These are phyloP conservation scores for Cremastinae sp. DNA, from an alignment of 2,888 invertebrate species.

Conservation along the genomic window DNA sequence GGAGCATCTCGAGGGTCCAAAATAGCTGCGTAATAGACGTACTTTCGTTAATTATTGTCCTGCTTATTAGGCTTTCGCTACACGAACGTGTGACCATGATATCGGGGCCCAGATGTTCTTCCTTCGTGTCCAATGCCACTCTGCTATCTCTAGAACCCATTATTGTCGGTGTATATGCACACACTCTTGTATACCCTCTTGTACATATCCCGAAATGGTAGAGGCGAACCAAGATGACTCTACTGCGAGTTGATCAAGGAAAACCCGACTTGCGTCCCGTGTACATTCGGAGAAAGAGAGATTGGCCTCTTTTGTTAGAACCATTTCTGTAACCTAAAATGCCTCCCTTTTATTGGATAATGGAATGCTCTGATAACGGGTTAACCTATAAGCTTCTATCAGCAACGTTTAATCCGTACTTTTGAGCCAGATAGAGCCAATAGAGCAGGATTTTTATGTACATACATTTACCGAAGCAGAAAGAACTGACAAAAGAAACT, in stretches of 20 bases:
- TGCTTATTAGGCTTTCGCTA: slow-evolving; percentile 70
- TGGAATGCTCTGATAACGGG: slow-evolving; percentile 55
- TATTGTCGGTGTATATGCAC: neutral
- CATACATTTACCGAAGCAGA: no score
- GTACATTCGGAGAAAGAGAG: slow-evolving; percentile 23
- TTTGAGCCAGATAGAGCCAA: no score
- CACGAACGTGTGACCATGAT: slow-evolving; percentile 53
- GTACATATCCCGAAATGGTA: no score
- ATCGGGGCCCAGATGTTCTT: slow-evolving; percentile 53
- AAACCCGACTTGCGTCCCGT: slow-evolving; percentile 38
- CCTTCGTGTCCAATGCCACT: slow-evolving; percentile 9
- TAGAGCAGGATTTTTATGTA: no score
- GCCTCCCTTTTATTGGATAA: slow-evolving; percentile 38
- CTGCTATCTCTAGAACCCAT: slow-evolving; percentile 13
- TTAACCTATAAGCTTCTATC: slow-evolving; percentile 52
- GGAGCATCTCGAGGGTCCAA: slow-evolving; percentile 58
- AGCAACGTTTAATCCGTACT: slow-evolving; percentile 14
- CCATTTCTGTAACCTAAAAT: slow-evolving; percentile 7
- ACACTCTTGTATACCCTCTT: neutral
- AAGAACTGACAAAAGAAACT: no score
- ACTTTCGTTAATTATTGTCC: slow-evolving; percentile 74
- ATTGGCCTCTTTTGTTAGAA: slow-evolving; percentile 5
- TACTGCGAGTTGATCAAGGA: slow-evolving; percentile 56
- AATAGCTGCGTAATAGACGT: slow-evolving; percentile 72
- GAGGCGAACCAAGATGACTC: slow-evolving; percentile 21